Evolutionary conservation across 2,888 invertebrate species (phyloP).

Genomic region (Pocota personata): DNA sequence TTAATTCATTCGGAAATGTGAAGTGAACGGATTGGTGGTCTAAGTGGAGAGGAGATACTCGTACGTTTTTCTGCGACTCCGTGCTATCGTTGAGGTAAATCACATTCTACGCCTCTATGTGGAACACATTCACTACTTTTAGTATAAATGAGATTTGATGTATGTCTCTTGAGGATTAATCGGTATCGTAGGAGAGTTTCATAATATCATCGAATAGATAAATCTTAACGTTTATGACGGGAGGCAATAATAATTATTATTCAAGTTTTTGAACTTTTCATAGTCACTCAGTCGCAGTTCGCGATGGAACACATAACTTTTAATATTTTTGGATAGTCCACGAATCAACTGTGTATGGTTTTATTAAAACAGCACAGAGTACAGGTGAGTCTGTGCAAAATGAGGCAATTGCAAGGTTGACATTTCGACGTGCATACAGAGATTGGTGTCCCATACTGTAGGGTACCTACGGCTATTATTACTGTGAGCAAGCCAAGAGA

Average conservation of each 20-base stretch:
- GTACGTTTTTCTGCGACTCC: neutral
- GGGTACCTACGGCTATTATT: too few relatives aligned
- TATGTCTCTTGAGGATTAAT: conserved; percentile 35
- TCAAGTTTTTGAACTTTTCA: neutral
- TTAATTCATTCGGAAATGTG: conserved; percentile 58
- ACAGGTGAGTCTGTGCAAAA: too few relatives aligned
- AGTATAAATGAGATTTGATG: conserved; percentile 18
- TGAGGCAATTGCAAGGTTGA: too few relatives aligned
- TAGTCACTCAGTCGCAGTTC: neutral
- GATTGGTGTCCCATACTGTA: too few relatives aligned
- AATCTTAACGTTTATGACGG: neutral
- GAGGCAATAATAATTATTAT: neutral
- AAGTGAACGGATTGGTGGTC: conserved; percentile 53
- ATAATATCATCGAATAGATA: neutral
- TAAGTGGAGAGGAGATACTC: neutral
- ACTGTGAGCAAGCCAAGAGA: too few relatives aligned
- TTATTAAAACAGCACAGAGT: too few relatives aligned
- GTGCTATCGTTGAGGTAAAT: conserved; percentile 39
- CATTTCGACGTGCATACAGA: too few relatives aligned
- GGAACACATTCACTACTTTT: conserved; percentile 18
- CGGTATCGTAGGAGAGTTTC: neutral
- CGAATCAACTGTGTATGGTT: too few relatives aligned
- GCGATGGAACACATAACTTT: too few relatives aligned
- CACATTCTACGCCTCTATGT: conserved; percentile 38
- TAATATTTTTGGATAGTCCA: too few relatives aligned